Conservation (phyloP, 2,888 invertebrate genomes). For the Scelioninae gen. 1 region DNA sequence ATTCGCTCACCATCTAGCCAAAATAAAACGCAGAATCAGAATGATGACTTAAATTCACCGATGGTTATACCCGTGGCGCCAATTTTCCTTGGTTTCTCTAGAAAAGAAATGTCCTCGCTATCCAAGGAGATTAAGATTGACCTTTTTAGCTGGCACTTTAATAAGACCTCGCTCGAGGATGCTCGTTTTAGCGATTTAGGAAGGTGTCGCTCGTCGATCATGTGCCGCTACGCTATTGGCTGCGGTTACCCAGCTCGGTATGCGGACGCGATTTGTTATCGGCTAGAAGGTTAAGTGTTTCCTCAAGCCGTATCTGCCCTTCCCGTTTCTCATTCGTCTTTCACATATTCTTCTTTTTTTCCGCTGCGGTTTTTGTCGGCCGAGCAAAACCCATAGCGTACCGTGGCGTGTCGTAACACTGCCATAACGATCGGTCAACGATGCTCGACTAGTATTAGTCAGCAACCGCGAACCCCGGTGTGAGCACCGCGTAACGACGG, state of each 20-base stretch:
- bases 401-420: too few relatives aligned
- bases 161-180: constrained; percentile 49
- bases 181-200: constrained; percentile 67
- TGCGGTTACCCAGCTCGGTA: constrained; percentile 74
- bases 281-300: constrained; percentile 79
- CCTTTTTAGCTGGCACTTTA: constrained; percentile 25
- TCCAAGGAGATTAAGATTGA: too few relatives aligned
- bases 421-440: constrained; percentile 81
- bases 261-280: constrained; percentile 82
- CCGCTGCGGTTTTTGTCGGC: too few relatives aligned
- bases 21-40: too few relatives aligned
- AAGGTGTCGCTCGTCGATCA: constrained; percentile 78
- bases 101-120: too few relatives aligned
- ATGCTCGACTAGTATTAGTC: constrained; percentile 77
- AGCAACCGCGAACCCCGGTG: constrained; percentile 75
- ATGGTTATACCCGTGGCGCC: constrained; percentile 20
- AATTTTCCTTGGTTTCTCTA: constrained; percentile 25
- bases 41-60: constrained; percentile 11
- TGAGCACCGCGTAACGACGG: constrained; percentile 75
- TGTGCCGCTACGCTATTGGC: constrained; percentile 65
- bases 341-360: too few relatives aligned
- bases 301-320: too few relatives aligned
- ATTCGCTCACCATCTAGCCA: not conserved
- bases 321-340: too few relatives aligned
- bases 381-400: too few relatives aligned